phyloP scores from a whole-genome alignment of 2,797 vertebrate species.

The Salarias fasciatus region DNA sequence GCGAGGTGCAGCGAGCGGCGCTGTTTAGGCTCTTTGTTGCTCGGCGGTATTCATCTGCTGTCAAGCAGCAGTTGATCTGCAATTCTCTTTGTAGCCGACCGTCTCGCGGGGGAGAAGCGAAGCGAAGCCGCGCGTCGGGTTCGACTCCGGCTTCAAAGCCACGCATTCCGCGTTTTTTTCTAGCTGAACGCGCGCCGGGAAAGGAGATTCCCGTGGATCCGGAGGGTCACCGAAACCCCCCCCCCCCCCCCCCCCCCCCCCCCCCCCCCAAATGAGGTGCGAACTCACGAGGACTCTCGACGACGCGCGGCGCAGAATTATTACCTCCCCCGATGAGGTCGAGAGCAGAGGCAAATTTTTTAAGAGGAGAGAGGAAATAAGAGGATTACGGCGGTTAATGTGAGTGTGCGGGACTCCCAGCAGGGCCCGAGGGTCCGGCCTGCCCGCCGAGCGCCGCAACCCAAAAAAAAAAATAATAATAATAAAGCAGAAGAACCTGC shows the following conservation, averaged over 20 bases:
- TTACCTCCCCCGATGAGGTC: slow-evolving; percentile 66
- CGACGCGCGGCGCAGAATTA: slow-evolving; percentile 52
- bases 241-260: slow-evolving; percentile 41
- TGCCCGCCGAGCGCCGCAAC: too few species aligned
- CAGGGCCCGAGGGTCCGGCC: too few species aligned
- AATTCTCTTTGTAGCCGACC: slow-evolving; percentile 83
- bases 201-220: slow-evolving; percentile 63
- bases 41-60: slow-evolving; percentile 71
- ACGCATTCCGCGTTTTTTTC: slow-evolving; percentile 64
- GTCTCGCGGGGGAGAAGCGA: too few species aligned
- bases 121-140: slow-evolving; percentile 74
- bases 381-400: slow-evolving; percentile 67
- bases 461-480: too few species aligned
- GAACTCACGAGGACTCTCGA: slow-evolving; percentile 59
- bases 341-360: slow-evolving; percentile 63
- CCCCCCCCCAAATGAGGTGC: slow-evolving; percentile 68
- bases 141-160: slow-evolving; percentile 79
- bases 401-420: too few species aligned
- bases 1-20: slow-evolving; percentile 38
- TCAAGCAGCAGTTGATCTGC: slow-evolving; percentile 75
- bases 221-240: slow-evolving; percentile 51
- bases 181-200: too few species aligned
- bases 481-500: too few species aligned
- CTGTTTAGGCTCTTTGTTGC: slow-evolving; percentile 74
- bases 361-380: slow-evolving; percentile 63